These are phyloP conservation scores for Apogon hyalosoma DNA, from an alignment of 2,797 vertebrate genomes.

Conservation along the genomic window DNA sequence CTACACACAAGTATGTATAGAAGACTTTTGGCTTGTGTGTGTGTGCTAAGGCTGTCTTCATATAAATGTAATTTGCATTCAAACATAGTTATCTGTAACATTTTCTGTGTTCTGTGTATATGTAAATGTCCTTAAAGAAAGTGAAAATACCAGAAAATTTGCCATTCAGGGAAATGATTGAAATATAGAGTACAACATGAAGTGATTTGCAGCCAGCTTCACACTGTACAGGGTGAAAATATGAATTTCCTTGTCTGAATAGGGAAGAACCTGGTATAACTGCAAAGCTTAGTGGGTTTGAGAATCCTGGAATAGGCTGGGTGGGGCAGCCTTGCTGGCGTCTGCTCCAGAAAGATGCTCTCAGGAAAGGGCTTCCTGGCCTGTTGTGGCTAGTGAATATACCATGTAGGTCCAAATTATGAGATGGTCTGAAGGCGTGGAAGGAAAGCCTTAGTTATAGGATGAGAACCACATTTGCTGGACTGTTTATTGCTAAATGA, in stretches of 20 bases:
- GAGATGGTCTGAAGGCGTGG: slow-evolving; percentile 27
- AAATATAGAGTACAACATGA: neutral
- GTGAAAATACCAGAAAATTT: neutral
- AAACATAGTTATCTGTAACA: neutral
- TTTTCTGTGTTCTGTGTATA: neutral
- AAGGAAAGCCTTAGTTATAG: slow-evolving; percentile 36
- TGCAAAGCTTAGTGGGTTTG: slow-evolving; percentile 26
- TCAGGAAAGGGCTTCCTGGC: slow-evolving; percentile 27
- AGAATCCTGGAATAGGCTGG: slow-evolving; percentile 67
- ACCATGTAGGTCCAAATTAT: slow-evolving; percentile 54
- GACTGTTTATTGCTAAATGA: slow-evolving; percentile 49
- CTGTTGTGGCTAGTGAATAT: slow-evolving; percentile 37
- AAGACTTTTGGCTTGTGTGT: neutral
- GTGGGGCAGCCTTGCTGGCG: slow-evolving; percentile 57
- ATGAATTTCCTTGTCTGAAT: slow-evolving; percentile 14
- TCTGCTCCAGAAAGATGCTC: slow-evolving; percentile 63
- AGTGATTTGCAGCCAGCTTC: slow-evolving; percentile 9
- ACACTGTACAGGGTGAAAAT: neutral
- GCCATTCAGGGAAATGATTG: neutral
- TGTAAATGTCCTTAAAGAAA: neutral
- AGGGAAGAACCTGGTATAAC: slow-evolving; percentile 18
- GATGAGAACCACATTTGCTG: slow-evolving; percentile 55
- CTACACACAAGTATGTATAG: neutral
- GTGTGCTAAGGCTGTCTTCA: neutral
- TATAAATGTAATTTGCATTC: neutral